Conservation (phyloP, 2,888 invertebrate species). For the Brachyopa scutellaris region DNA sequence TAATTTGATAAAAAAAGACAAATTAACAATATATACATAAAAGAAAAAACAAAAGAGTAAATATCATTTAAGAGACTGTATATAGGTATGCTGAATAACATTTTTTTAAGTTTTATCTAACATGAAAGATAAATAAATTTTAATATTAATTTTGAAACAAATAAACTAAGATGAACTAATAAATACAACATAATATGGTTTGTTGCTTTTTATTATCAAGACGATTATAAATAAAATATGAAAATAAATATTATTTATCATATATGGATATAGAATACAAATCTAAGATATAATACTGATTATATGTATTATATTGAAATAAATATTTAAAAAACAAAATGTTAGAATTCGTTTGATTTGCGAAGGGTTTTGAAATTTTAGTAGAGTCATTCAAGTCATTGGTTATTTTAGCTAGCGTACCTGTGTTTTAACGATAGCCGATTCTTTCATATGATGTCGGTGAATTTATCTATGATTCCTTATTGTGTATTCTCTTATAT, state of each 20-base stretch:
- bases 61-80: slow-evolving; percentile 72
- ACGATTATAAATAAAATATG: slow-evolving; percentile 52
- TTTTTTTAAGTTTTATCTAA: slow-evolving; percentile 59
- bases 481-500: too few relatives aligned
- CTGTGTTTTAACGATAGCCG: too few relatives aligned
- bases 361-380: neutral
- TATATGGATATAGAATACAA: slow-evolving; percentile 53
- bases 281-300: slow-evolving; percentile 58
- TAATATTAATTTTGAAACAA: slow-evolving; percentile 54
- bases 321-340: slow-evolving; percentile 41
- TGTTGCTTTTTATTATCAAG: slow-evolving; percentile 71
- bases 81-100: slow-evolving; percentile 67
- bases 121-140: slow-evolving; percentile 57
- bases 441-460: too few relatives aligned
- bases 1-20: slow-evolving; percentile 38
- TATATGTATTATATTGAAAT: slow-evolving; percentile 63
- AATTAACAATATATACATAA: slow-evolving; percentile 40
- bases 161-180: slow-evolving; percentile 20
- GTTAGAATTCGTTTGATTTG: neutral
- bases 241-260: slow-evolving; percentile 64
- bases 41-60: slow-evolving; percentile 29
- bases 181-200: slow-evolving; percentile 57
- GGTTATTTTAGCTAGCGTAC: too few relatives aligned
- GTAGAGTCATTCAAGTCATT: too few relatives aligned
- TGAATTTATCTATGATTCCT: too few relatives aligned